Percentiles rank a stretch among this genome's conserved stretches.
These are phyloP conservation scores for Geococcyx californianus DNA, from an alignment of 2,113 vertebrate species.

Conservation along the genomic window DNA sequence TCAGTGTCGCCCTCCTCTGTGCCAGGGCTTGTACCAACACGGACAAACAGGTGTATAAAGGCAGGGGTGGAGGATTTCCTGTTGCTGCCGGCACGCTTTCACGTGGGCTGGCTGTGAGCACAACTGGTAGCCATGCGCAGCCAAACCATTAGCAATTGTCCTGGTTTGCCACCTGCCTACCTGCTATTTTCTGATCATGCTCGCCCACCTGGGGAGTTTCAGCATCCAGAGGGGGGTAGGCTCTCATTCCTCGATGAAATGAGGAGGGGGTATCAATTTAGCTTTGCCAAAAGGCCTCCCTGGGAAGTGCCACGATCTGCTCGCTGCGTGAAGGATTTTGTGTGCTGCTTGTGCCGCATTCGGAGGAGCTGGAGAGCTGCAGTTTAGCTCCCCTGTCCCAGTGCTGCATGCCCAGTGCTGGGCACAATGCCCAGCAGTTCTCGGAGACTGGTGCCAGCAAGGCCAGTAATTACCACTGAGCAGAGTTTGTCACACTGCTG, in stretches of 20 bases:
- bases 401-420: background rate
- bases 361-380: background rate
- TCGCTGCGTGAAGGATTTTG: rapidly evolving
- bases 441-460: background rate
- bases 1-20: background rate
- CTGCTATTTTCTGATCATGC: rapidly evolving
- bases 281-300: background rate
- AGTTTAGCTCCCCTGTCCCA: rapidly evolving
- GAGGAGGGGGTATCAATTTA: too few species aligned
- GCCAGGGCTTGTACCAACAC: too few species aligned
- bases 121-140: background rate
- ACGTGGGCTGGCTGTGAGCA: background rate
- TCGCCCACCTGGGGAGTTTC: background rate
- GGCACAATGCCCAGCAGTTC: background rate
- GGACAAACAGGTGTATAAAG: background rate
- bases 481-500: background rate
- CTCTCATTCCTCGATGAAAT: background rate
- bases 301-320: rapidly evolving
- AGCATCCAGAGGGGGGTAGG: background rate
- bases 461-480: background rate
- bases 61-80: background rate
- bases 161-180: background rate
- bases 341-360: background rate
- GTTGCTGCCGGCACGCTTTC: background rate
- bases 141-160: background rate